Evolutionary conservation across 2,113 vertebrate genomes (phyloP), one percentile per base, ranked within the genome.

Genomic region (Ptilonorhynchus violaceus): DNA sequence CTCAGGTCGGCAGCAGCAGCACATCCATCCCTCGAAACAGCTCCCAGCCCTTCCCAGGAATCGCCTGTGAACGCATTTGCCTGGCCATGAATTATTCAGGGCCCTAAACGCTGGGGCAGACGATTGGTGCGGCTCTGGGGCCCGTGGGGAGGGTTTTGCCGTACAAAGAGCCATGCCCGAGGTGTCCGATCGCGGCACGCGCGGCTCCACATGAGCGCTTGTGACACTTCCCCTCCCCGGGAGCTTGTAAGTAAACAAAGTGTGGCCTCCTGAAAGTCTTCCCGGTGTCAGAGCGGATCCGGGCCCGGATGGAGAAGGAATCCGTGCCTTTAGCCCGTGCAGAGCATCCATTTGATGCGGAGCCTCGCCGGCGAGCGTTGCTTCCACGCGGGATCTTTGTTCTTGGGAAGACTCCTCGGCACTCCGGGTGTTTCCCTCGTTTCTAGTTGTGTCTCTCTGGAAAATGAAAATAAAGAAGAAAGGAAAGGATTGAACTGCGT

Each of bases 171-270:
- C 94, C 93, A 89, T 81, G 89, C 96, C 91, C 94, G 89, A 95
- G 63, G 91, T 95, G 96, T 97, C 95, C 68, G 6, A 95, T 18
- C 27, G 68, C 83, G 44, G 91, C 95, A 91, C 68, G 19, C 13
- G 41, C 80, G 27, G 91, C 72, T 68, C 95, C 81, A 78, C 95
- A 89, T 97, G 95, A 97, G 44, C 89, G 4, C 49, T 96, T 96
- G 94, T 96, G 96, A 96, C 96, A 96, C 87, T 47, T 97, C 77
- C 77, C 76, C 94, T 96, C 86, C 94, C 95, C 96, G 79, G 93
- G 52, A 95, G 96, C 96, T 97, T 93, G 96, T 97, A 97, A 96
- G 95, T 96, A 96, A 97, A 97, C 96, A 97, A 97, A 96, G 80
- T 67, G 86, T 6, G 91, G 89, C 85, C 14, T 10, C 59, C 81